Base-by-base conservation (phyloP, 2,797 vertebrate genomes). In the Prunella strophiata region DNA sequence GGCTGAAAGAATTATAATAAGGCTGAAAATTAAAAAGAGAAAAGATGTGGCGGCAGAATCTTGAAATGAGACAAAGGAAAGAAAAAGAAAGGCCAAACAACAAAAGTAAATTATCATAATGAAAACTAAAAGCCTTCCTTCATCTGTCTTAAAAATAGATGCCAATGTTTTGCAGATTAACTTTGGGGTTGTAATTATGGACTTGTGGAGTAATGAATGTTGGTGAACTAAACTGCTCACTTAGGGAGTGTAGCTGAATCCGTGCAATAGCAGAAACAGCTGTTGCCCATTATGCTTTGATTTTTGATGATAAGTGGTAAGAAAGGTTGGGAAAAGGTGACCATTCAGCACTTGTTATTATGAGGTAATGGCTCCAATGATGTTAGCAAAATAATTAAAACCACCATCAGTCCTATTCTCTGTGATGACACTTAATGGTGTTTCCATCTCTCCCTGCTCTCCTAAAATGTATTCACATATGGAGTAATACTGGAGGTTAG, bases 301-400 rank as follows among this genome's bases (percentile, higher is more conserved):
- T 88, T 96, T 95, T 86, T 91, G 91, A 94, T 95, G 77, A 76
- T 94, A 92, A 96, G 89, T 82, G 77, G 73, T 72, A 79, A 88
- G 91, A 95, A 96, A 97, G 93, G 93, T 95, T 96, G 91, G 71
- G 54, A 76, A 96, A 96, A 92, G 68, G 70, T 84, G 76, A 90
- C 48, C 29, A 95, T 87, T 91, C 95, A 89, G 32, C 65, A 92
- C 57, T 87, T 95, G 84, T 88, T 91, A 93, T 95, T 92, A 94
- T 92, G 65, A 92, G 55, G 76, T 92, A 95, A 91, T 62, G 63
- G 63, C 68, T 94, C 27, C n/a, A 87, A 16, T 47, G 88, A 78
- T 94, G 66, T 50, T 92, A 91, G 45, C 16, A 93, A 83, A 91
- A 65, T 86, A 91, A 91, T 80, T 87, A 91, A 95, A 95, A 95